Evolutionary conservation across 1,140 invertebrate genomes (phyloP), one percentile per base, ranked within the genome.

Genomic region (Drosophila sp.): DNA sequence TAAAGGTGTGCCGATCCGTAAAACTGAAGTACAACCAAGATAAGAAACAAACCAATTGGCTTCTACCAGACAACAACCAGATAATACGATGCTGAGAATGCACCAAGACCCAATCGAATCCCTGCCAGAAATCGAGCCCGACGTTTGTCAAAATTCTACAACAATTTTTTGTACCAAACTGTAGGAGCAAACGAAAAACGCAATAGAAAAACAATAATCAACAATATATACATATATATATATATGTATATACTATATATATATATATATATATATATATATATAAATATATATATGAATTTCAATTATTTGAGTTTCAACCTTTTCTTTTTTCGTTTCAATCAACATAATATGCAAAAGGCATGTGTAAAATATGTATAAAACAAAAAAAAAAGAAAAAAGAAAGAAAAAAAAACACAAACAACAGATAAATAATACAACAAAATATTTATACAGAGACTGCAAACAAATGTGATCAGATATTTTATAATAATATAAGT

Each of bases 381-480:
- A 60, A 85, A 76, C 65, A 64, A 33, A 68, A 40, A 25, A 69
- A 69, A 74, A 73, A n/a, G n/a, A n/a, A 74, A 58, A 79, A 62
- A 47, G 69, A 56, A 61, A 65, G 78, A 76, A 79, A 23, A 55
- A 54, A 73, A 78, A 72, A 60, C 70, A 55, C 70, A 76, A 86
- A 70, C 44, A 57, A 50, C n/a, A 25, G 5, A 50, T 27, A 80
- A 73, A 66, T 78, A 83, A 85, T 79, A 75, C 66, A 90, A 82
- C 76, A 87, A 87, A 91, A 89, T 84, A 90, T 90, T 90, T 90
- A 91, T 90, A 91, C 90, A 91, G 91, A 92, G 91, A 92, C 91
- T 92, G 91, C 91, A 92, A 92, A 90, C 87, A 92, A 91, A 92
- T 92, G 91, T 92, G 91, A 92, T 92, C 91, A 91, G 91, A 92